phyloP scores from a whole-genome alignment of 2,113 vertebrate species.

The Scopus umbretta region DNA sequence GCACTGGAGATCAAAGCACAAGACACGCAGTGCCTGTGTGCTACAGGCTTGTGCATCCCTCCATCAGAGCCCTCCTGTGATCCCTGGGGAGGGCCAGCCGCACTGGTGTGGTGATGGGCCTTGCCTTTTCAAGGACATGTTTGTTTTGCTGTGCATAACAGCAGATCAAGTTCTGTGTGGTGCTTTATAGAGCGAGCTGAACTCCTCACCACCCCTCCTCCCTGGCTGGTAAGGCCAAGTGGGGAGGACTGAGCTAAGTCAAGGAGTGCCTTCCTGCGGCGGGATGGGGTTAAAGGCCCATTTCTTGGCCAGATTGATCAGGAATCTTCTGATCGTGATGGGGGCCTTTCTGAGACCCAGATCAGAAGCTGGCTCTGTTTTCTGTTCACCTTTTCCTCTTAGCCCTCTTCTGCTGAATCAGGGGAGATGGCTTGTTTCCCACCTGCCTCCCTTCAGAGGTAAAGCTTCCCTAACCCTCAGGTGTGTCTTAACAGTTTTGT shows the following conservation, averaged over 20 bases:
- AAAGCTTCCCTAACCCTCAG: not conserved
- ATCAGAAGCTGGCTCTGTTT: not conserved
- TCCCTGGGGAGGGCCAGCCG: not conserved
- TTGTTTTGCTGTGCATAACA: not conserved
- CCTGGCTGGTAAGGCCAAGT: not conserved
- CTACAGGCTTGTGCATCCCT: not conserved
- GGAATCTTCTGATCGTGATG: not conserved
- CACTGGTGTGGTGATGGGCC: rapidly evolving
- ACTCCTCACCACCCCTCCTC: not conserved
- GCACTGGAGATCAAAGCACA: not conserved
- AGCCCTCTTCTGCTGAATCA: not conserved
- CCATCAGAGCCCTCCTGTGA: not conserved
- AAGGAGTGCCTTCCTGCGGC: not conserved
- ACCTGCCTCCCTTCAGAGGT: not conserved
- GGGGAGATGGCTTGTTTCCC: not conserved
- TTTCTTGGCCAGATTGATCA: not conserved
- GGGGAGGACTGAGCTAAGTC: not conserved
- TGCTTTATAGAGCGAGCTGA: not conserved
- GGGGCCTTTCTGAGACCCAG: not conserved
- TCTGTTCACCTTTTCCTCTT: not conserved
- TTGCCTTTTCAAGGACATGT: not conserved
- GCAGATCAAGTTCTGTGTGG: not conserved
- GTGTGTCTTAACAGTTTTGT: not conserved
- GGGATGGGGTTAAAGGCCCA: not conserved
- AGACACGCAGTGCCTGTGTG: rapidly evolving